Evolutionary conservation across 2,797 vertebrate genomes (phyloP), one percentile per base, ranked within the genome.

Genomic region (Triplophysa yarkandensis): DNA sequence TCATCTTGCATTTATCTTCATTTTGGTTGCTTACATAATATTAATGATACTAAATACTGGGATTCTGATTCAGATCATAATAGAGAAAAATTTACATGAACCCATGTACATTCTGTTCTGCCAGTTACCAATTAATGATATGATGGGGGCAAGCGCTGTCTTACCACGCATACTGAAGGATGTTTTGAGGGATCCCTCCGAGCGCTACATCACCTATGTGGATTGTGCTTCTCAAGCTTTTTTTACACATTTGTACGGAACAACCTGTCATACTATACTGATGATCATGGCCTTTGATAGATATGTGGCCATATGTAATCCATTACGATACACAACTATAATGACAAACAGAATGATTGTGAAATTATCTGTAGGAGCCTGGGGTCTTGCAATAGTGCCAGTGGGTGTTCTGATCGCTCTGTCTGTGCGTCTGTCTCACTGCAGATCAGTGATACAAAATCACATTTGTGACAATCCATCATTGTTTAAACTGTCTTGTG

Each of bases 81-180:
- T 13, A 13, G 70, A 67, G n/a, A 74, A 30, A 43, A 81, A 79
- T 74, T 91, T 95, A 0, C 92, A 90, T 0, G 81, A 93, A 78
- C 92, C 94, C 74, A 94, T 92, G 91, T 91, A 92, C 57, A 84
- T 93, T n/a, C 90, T 95, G 27, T 85, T 94, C 0, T 92, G 90
- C 3, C 92, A 93, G 89, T 85, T 95, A 80, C 89, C 89, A 0
- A 25, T 91, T 0, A 86, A 92, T 0, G 92, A 95, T 27, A 81
- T 90, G 16, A 62, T 92, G 11, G 91, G 93, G 0, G 89, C 88
- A 0, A 84, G 92, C 0, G 58, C 86, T 0, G 81, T 91, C 0
- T 74, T 93, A 25, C 87, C 90, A 2, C 86, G 88, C 1, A 78
- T 93, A 19, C 80, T 94, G 76, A 80, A 82, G 0, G 89, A 94